Evolutionary conservation across 2,797 vertebrate species (phyloP).

Genomic region (Galago senegalensis): DNA sequence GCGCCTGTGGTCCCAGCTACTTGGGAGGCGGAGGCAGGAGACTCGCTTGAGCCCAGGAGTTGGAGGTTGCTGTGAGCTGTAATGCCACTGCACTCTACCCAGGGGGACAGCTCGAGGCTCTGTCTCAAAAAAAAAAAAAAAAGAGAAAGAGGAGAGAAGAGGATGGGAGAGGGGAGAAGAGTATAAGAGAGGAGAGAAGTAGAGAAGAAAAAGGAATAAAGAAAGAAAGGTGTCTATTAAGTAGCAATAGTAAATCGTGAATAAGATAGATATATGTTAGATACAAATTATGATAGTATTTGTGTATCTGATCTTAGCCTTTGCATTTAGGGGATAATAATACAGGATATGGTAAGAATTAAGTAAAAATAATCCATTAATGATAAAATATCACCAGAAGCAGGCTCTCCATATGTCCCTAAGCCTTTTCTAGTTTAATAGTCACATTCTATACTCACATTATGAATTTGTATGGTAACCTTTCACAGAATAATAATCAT

Average conservation of each 20-base stretch:
- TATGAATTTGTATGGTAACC: not conserved
- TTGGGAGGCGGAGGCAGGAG: no score
- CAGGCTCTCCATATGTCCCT: fast-evolving
- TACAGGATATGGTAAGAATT: not conserved
- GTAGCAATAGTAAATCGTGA: not conserved
- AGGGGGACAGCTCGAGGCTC: no score
- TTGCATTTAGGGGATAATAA: not conserved
- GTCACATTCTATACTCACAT: fast-evolving
- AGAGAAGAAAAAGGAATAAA: not conserved
- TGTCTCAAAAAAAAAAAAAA: no score
- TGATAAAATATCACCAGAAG: not conserved
- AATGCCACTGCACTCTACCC: no score
- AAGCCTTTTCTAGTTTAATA: not conserved
- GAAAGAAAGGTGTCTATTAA: not conserved
- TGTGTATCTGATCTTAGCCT: not conserved
- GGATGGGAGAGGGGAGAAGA: not conserved
- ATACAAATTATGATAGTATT: not conserved
- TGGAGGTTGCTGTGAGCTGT: no score
- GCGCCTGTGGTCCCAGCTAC: no score
- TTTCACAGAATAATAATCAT: not conserved
- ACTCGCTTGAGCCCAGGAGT: no score
- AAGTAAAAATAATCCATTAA: not conserved
- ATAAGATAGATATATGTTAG: not conserved
- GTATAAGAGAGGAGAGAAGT: not conserved
- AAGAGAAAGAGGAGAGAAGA: not conserved